phyloP scores from a whole-genome alignment of 2,113 vertebrate species.

The Acrocephalus kingi region DNA sequence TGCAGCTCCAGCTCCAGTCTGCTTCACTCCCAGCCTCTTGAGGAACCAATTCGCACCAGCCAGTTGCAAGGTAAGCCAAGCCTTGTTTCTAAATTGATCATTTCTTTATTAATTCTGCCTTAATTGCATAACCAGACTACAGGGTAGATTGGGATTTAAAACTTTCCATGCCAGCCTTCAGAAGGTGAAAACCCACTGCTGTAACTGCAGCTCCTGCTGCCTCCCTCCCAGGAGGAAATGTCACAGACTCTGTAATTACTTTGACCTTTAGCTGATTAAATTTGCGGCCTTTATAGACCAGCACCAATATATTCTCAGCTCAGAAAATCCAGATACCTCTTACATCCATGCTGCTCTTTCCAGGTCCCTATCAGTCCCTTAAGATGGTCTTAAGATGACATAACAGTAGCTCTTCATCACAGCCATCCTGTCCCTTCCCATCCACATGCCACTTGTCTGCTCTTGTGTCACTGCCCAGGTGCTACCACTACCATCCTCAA shows the following conservation, averaged over 20 bases:
- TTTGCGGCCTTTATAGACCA: background rate
- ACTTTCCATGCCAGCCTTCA: background rate
- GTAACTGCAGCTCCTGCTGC: background rate
- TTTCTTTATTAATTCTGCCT: background rate
- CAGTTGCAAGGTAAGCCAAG: background rate
- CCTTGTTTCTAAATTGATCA: background rate
- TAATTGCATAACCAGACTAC: background rate
- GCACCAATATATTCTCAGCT: background rate
- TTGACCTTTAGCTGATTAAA: conserved; percentile 18
- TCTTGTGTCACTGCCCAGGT: background rate
- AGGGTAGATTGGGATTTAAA: background rate
- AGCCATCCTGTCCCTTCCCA: background rate
- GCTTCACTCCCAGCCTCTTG: rapidly evolving
- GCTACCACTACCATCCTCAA: background rate
- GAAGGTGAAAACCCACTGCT: background rate
- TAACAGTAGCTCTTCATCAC: background rate
- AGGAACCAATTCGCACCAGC: background rate
- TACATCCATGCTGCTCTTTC: background rate
- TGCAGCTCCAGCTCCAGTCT: background rate
- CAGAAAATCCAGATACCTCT: background rate
- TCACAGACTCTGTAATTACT: background rate
- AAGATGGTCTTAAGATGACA: background rate
- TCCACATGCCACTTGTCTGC: background rate
- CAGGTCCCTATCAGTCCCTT: background rate
- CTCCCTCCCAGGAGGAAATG: background rate